These are phyloP conservation scores for Tokudaia muenninki DNA, from an alignment of 2,797 vertebrate species.

Conservation along the genomic window DNA sequence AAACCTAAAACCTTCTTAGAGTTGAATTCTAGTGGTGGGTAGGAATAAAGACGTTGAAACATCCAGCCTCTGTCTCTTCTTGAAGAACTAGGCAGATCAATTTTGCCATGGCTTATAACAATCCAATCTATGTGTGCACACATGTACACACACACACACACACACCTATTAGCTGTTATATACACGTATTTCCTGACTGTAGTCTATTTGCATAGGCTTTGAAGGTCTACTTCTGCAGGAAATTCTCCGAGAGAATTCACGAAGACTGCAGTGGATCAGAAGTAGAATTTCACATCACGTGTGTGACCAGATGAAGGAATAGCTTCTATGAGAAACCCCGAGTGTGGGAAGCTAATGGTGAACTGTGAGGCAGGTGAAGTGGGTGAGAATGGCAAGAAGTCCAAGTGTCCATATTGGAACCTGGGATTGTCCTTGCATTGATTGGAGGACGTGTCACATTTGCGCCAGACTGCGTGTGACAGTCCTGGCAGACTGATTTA, in stretches of 20 bases:
- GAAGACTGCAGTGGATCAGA: background rate
- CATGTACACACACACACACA: accelerated
- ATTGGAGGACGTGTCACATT: background rate
- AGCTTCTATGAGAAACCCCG: background rate
- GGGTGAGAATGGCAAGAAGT: background rate
- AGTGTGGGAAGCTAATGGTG: background rate
- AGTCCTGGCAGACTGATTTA: background rate
- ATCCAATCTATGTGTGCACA: background rate
- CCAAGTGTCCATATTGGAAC: background rate
- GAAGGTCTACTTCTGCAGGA: background rate
- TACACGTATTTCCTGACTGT: background rate
- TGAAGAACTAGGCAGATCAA: background rate
- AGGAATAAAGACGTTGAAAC: background rate
- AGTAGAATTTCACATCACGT: background rate
- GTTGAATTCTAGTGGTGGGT: background rate
- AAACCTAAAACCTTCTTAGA: background rate
- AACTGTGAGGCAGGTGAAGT: background rate
- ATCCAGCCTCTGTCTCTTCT: background rate
- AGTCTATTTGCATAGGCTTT: background rate
- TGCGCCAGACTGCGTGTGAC: background rate
- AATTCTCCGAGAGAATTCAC: background rate
- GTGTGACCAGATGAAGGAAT: background rate
- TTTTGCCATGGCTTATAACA: background rate
- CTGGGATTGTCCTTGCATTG: background rate
- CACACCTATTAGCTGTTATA: background rate